Base-by-base conservation (phyloP, 1,140 invertebrate species). In the Luehdorfia chinensis region DNA sequence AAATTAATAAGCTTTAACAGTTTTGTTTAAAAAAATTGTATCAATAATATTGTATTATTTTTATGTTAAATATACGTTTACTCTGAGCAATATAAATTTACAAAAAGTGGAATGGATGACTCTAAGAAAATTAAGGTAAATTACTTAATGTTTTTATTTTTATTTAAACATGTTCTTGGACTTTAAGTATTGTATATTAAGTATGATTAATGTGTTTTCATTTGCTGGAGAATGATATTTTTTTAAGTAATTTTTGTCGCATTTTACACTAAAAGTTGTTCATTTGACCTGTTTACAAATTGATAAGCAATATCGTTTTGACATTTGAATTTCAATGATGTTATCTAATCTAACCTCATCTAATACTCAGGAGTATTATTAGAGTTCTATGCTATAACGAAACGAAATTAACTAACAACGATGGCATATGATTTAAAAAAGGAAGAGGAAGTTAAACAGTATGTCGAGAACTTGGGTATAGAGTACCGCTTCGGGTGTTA, bases 401-500 rank as follows among this genome's bases (percentile, higher is more conserved):
- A n/a, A n/a, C n/a, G 47, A 47, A 59, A 70, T 57, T 50, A 55
- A 54, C 31, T 11, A 60, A 47, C 59, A 53, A 61, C 50, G 36
- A 85, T 85, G 81, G 64, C 79, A 36, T 86, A 75, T 68, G 90
- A 97, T 88, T 90, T 97, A 19, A 95, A 96, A 87, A 90, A 91
- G 43, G 93, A 95, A 86, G 90, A 93, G 32, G 95, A 97, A 46
- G 94, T 96, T 0, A 93, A 96, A 74, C 90, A 95, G 56, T 98
- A 93, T 75, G 71, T 97, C 15, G 91, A 96, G 52, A 97, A 97
- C 74, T 84, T 98, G 45, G 93, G 94, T n/a, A 94, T 93, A 7
- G 96, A 98, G 79, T 98, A 97, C 72, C 89, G 93, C 62, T 98
- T 96, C 76, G 94, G 95, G 25, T 98, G 96, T 84, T 95, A 92